Percentiles rank a stretch among this genome's conserved stretches.
Evolutionary conservation across 2,113 vertebrate genomes (phyloP).

Genomic region (Apeltes quadracus): DNA sequence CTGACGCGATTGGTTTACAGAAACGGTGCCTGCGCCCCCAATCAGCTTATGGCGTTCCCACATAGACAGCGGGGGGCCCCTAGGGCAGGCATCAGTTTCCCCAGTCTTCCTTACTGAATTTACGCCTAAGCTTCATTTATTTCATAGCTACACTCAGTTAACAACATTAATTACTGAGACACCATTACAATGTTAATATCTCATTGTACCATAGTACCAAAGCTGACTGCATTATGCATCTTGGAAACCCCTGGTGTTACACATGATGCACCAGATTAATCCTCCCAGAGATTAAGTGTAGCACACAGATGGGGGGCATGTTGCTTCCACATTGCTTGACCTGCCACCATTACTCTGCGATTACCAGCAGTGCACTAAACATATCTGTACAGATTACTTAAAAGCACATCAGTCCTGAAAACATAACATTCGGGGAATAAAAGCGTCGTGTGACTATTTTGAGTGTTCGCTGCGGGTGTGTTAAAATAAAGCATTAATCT

Average conservation of each 20-base stretch:
- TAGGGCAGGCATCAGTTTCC: too few species aligned
- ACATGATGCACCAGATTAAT: constrained; percentile 56
- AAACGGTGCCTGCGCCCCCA: too few species aligned
- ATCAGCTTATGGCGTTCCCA: too few species aligned
- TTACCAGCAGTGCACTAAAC: constrained; percentile 43
- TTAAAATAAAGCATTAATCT: constrained; percentile 1
- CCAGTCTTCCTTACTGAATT: too few species aligned
- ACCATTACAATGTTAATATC: too few species aligned
- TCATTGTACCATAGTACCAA: constrained; percentile 1
- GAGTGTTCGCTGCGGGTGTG: background rate
- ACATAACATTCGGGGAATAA: constrained; percentile 12
- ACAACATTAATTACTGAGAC: constrained; percentile 22
- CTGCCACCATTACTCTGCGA: constrained; percentile 35
- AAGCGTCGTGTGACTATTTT: background rate
- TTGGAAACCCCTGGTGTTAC: constrained; percentile 43
- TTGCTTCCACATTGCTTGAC: constrained; percentile 57
- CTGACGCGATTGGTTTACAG: too few species aligned
- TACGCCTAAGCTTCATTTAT: constrained; percentile 35
- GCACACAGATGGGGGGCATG: constrained; percentile 72
- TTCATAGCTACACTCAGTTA: constrained; percentile 33
- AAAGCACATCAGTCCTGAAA: constrained; percentile 19
- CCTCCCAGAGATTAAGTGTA: constrained; percentile 66
- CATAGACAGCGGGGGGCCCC: too few species aligned
- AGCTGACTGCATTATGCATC: constrained; percentile 4
- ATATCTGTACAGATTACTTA: constrained; percentile 43